Conservation (phyloP, 2,113 vertebrate species). For the Bombycilla garrulus region DNA sequence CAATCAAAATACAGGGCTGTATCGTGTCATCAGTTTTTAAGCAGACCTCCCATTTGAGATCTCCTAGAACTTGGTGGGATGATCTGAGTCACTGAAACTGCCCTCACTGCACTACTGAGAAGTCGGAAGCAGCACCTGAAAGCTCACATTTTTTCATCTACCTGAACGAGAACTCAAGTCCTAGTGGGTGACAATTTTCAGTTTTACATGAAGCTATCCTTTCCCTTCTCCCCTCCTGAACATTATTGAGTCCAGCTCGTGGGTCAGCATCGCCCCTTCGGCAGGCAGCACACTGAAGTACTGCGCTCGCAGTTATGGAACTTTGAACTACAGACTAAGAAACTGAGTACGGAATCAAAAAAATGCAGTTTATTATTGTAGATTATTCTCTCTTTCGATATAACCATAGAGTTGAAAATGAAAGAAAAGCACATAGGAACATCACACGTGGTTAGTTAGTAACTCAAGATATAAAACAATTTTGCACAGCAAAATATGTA, state of each 20-base stretch:
- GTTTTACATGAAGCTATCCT: neutral
- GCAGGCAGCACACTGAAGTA: neutral
- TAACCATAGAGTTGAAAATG: conserved; percentile 88
- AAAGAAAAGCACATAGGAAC: conserved; percentile 95
- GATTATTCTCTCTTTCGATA: conserved; percentile 85
- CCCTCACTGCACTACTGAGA: conserved; percentile 11
- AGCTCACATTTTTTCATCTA: conserved; percentile 27
- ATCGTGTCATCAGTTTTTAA: neutral
- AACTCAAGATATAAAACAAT: conserved; percentile 94
- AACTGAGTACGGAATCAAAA: conserved; percentile 81
- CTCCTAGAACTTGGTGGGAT: neutral
- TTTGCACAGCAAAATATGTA: conserved; percentile 99
- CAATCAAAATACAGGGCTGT: conserved; percentile 19
- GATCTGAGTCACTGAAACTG: conserved; percentile 35
- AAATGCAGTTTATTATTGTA: conserved; percentile 87
- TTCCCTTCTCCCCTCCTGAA: neutral
- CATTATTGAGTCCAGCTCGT: neutral
- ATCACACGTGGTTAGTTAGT: conserved; percentile 98
- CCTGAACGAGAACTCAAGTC: conserved; percentile 9
- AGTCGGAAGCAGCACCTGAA: conserved; percentile 14
- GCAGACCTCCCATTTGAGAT: conserved; percentile 4
- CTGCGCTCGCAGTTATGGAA: neutral
- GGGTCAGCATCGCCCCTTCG: neutral
- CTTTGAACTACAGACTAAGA: conserved; percentile 76
- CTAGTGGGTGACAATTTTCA: neutral